Evolutionary conservation across 1,140 invertebrate species (phyloP).

Genomic region (Xylocopa sonorina): DNA sequence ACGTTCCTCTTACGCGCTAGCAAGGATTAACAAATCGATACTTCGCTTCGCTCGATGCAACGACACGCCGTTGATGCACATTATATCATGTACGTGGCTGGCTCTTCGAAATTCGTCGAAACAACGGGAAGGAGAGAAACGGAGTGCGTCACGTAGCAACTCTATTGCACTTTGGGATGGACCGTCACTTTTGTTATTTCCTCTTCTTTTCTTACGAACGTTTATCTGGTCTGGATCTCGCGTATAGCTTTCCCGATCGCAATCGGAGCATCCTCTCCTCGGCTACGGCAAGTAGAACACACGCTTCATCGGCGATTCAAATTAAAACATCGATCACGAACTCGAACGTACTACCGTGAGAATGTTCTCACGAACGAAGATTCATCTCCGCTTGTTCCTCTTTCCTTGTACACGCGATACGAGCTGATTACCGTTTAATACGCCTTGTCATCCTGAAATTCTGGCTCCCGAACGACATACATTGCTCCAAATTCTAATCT

Average conservation of each 20-base stretch:
- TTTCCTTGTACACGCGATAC: background rate
- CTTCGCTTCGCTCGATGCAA: conserved; percentile 57
- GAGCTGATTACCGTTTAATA: background rate
- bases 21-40: conserved; percentile 75
- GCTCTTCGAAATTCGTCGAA: conserved; percentile 37
- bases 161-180: conserved; percentile 53
- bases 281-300: conserved; percentile 45
- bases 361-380: conserved; percentile 21
- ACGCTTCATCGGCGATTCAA: conserved; percentile 29
- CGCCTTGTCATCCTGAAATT: background rate
- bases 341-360: conserved; percentile 46
- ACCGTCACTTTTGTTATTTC: conserved; percentile 6
- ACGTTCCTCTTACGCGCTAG: conserved; percentile 72
- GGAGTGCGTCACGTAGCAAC: conserved; percentile 23
- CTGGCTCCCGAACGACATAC: background rate
- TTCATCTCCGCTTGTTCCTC: background rate
- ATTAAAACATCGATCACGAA: conserved; percentile 51
- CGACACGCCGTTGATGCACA: conserved; percentile 36
- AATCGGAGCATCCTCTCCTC: background rate
- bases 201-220: background rate
- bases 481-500: background rate
- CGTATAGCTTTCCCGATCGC: conserved; percentile 7
- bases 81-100: conserved; percentile 9
- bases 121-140: conserved; percentile 57
- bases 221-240: conserved; percentile 3